Evolutionary conservation across 2,888 invertebrate species (phyloP).

Genomic region (Antitype chi): DNA sequence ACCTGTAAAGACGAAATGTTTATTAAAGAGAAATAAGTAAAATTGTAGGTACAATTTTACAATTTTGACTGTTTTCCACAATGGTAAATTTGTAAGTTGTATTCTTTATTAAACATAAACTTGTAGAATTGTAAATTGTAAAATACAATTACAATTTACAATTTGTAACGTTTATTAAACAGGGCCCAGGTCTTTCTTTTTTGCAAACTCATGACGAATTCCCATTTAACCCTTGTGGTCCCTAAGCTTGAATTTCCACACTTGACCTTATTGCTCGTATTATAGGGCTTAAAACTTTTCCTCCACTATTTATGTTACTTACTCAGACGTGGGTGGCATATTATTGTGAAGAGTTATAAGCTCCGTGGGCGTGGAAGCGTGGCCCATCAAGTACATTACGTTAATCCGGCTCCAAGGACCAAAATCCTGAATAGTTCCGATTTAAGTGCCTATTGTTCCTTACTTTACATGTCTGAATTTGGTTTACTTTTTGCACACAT

Average conservation of each 20-base stretch:
- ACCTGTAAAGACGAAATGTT: too few relatives aligned
- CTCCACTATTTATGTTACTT: slow-evolving; percentile 53
- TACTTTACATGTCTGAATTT: slow-evolving; percentile 26
- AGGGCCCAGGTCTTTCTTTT: not conserved
- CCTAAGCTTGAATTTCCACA: slow-evolving; percentile 24
- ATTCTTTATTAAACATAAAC: too few relatives aligned
- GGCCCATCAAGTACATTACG: slow-evolving; percentile 62
- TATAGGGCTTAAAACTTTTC: slow-evolving; percentile 42
- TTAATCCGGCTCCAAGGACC: slow-evolving; percentile 70
- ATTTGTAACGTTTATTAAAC: too few relatives aligned
- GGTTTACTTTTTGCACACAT: slow-evolving; percentile 28
- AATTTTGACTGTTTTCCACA: too few relatives aligned
- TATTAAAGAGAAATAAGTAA: too few relatives aligned
- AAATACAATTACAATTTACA: too few relatives aligned
- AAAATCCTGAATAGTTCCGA: slow-evolving; percentile 64
- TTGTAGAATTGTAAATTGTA: too few relatives aligned
- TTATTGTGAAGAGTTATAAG: slow-evolving; percentile 52
- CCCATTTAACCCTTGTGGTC: slow-evolving; percentile 26
- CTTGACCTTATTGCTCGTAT: slow-evolving; percentile 48
- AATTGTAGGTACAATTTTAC: too few relatives aligned
- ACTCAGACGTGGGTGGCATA: slow-evolving; percentile 52
- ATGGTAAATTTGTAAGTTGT: too few relatives aligned
- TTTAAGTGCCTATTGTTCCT: slow-evolving; percentile 42
- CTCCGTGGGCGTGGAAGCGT: slow-evolving; percentile 48
- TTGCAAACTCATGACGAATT: slow-evolving; percentile 13